phyloP scores from a whole-genome alignment of 2,797 vertebrate genomes.

The Macropus fuliginosus region DNA sequence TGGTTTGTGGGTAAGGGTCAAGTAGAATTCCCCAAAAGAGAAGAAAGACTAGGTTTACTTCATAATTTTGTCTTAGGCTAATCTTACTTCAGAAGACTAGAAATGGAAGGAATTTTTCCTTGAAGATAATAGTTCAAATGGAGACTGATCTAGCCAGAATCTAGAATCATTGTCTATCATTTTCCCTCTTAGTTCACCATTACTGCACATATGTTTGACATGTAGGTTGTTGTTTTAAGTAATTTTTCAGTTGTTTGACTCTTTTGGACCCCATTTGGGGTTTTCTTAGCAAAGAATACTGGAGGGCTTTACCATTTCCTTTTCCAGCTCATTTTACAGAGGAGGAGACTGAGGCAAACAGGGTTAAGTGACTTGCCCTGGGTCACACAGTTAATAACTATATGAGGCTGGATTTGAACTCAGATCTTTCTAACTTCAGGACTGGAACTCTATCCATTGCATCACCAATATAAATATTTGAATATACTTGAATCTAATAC shows the following conservation, averaged over 20 bases:
- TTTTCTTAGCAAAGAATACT: background rate
- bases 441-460: background rate
- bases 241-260: background rate
- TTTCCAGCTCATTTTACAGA: background rate
- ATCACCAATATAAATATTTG: background rate
- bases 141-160: background rate
- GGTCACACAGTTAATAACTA: background rate
- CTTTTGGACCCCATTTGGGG: background rate
- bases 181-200: background rate
- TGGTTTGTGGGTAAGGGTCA: background rate
- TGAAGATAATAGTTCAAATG: background rate
- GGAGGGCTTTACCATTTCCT: background rate
- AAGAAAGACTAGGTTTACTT: background rate
- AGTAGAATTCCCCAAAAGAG: background rate
- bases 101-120: background rate
- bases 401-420: background rate
- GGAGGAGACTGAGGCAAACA: background rate
- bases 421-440: background rate
- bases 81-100: background rate
- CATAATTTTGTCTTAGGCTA: background rate
- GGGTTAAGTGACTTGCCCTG: background rate
- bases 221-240: background rate
- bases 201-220: background rate
- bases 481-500: background rate
- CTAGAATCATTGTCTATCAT: background rate